These are phyloP conservation scores for Epinotia bilunana DNA, from an alignment of 2,888 invertebrate species.

Conservation along the genomic window DNA sequence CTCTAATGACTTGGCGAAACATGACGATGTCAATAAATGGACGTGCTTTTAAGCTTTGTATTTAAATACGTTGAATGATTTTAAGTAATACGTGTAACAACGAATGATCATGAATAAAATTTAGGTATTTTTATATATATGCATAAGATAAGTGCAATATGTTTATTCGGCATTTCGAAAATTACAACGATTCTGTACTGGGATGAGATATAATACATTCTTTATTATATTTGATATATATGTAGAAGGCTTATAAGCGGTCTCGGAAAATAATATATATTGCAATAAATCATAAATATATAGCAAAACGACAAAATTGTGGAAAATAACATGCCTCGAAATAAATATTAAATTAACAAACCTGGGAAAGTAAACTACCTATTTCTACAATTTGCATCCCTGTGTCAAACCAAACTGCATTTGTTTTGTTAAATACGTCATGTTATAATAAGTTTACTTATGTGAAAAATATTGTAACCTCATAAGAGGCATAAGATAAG, in stretches of 20 bases:
- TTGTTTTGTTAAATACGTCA: background rate
- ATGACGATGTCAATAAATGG: no score
- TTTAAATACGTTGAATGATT: background rate
- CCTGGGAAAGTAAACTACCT: background rate
- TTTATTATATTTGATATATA: slow-evolving; percentile 28
- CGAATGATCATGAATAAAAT: slow-evolving; percentile 31
- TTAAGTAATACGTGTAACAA: slow-evolving; percentile 22
- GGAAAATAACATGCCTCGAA: background rate
- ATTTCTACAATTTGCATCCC: background rate
- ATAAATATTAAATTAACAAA: background rate
- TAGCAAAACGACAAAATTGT: slow-evolving; percentile 11
- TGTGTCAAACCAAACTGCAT: background rate
- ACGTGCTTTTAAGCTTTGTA: no score
- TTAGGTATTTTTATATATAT: slow-evolving; percentile 41
- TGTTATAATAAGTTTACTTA: no score
- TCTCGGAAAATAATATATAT: slow-evolving; percentile 22
- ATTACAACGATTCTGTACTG: slow-evolving; percentile 44
- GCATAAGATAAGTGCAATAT: slow-evolving; percentile 20
- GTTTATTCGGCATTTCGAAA: slow-evolving; percentile 32
- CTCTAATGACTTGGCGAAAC: no score
- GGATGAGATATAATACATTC: slow-evolving; percentile 31
- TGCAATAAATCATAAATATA: slow-evolving; percentile 22
- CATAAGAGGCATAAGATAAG: no score
- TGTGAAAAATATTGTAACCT: no score
- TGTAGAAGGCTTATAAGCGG: slow-evolving; percentile 18